Evolutionary conservation across 1,140 invertebrate species (phyloP), one percentile per base, ranked within the genome.

Genomic region (Bradynema listronoti): DNA sequence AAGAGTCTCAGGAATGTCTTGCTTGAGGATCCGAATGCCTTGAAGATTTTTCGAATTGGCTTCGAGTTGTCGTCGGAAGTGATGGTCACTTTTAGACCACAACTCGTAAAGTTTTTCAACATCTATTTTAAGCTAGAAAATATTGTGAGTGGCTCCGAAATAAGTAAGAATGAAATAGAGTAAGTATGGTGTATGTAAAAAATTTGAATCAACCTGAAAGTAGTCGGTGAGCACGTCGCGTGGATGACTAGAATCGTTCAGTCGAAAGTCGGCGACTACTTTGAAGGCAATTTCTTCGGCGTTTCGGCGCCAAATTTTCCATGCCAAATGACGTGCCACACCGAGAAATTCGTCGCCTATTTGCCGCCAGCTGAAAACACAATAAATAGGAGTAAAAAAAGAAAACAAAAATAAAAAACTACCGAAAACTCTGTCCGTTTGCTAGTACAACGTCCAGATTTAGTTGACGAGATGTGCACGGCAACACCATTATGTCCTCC

Each of bases 1-100:
- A 0, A 96, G 79, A 82, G 89, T 94, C 81, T 97, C 93, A 1
- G 90, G 81, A 0, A 90, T 85, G 68, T 95, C 87, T 81, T 96
- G 92, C 46, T 86, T 80, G n/a, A 98, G 78, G 70, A 96, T 88
- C 72, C 93, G 83, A 27, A 96, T 87, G 1, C 91, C 90, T 29
- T 46, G 14, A 3, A 68, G 45, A 27, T 86, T 80, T 58, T 83
- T 75, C 30, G 85, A 16, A 19, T 53, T 34, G 16, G 86, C 81
- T 60, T 83, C 75, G 25, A 85, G 82, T 30, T 85, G 83, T 61
- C 83, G 80, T 61, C 83, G 79, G 81, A 94, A 94, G 43, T 69
- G 51, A 11, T 9, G 5, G 82, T 95, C 91, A 22, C 75, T 81
- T 39, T 76, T 57, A 1, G 83, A 82, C 92, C 91, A 96, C 55